Conservation (phyloP, 2,888 invertebrate genomes). For the Caenorhabditis sp. region DNA sequence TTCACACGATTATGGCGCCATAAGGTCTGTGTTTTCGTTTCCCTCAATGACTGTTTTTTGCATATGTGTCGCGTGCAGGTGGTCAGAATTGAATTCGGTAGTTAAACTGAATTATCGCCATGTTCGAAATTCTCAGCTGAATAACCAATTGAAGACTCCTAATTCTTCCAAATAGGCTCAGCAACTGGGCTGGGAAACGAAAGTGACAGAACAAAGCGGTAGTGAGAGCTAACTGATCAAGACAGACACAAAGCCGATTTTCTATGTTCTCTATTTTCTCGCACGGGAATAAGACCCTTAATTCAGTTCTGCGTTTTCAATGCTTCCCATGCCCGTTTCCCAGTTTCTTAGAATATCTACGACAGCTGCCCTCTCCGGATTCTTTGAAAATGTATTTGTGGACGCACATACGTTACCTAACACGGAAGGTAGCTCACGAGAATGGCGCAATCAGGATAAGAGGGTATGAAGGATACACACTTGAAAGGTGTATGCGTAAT, state of each 20-base stretch:
- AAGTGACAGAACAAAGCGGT: conserved; percentile 44
- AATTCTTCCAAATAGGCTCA: conserved; percentile 14
- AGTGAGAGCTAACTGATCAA: conserved; percentile 21
- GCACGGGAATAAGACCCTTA: conserved; percentile 48
- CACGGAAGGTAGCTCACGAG: conserved; percentile 40
- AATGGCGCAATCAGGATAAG: conserved; percentile 61
- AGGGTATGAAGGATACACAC: conserved; percentile 41
- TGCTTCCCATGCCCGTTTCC: conserved; percentile 18
- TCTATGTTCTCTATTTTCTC: conserved; percentile 19
- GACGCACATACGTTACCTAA: conserved; percentile 45
- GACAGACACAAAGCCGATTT: conserved; percentile 61
- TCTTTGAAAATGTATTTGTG: conserved; percentile 31
- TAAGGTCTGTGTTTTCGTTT: conserved; percentile 60
- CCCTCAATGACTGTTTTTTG: conserved; percentile 49
- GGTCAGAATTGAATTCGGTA: conserved; percentile 19
- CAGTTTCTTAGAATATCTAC: neutral
- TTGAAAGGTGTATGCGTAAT: conserved; percentile 52
- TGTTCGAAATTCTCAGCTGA: conserved; percentile 15
- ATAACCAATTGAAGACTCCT: conserved; percentile 24
- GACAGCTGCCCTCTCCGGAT: conserved; percentile 41
- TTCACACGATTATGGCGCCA: conserved; percentile 63
- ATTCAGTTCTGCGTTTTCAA: conserved; percentile 60
- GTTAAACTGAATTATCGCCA: conserved; percentile 50
- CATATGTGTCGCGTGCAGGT: conserved; percentile 39
- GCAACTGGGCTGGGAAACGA: neutral